These are phyloP conservation scores for Nemurella pictetii DNA, from an alignment of 2,888 invertebrate genomes.

Conservation along the genomic window DNA sequence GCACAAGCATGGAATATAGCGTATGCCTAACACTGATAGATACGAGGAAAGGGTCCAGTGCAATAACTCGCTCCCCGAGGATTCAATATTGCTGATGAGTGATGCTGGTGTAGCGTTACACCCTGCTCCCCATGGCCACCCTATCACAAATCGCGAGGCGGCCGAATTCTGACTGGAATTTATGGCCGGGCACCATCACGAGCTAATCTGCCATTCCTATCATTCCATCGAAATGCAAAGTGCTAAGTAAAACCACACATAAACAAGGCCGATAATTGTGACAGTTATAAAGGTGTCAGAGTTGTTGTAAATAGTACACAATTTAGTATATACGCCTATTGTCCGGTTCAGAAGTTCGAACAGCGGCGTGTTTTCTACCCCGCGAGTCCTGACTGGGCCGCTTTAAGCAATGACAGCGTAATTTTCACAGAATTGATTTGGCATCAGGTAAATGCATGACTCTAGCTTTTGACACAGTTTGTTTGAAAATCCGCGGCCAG, in stretches of 20 bases:
- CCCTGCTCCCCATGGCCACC: slow-evolving; percentile 28
- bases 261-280: slow-evolving; percentile 7
- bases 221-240: background rate
- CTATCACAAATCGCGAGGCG: background rate
- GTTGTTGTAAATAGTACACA: too few species aligned
- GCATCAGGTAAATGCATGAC: too few species aligned
- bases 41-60: slow-evolving; percentile 38
- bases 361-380: too few species aligned
- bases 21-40: slow-evolving; percentile 37
- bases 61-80: slow-evolving; percentile 40
- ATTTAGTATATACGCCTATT: too few species aligned
- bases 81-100: slow-evolving; percentile 40
- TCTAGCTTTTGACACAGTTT: too few species aligned
- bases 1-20: background rate
- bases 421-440: too few species aligned
- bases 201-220: slow-evolving; percentile 11
- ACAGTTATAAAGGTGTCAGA: too few species aligned
- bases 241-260: slow-evolving; percentile 6
- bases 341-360: too few species aligned
- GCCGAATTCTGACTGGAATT: slow-evolving; percentile 5
- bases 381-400: too few species aligned
- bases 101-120: slow-evolving; percentile 39
- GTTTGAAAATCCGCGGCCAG: background rate
- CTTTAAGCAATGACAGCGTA: too few species aligned
- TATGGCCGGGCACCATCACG: background rate